Evolutionary conservation across 2,113 vertebrate genomes (phyloP), one percentile per base, ranked within the genome.

Genomic region (Entomyzon cyanotis): DNA sequence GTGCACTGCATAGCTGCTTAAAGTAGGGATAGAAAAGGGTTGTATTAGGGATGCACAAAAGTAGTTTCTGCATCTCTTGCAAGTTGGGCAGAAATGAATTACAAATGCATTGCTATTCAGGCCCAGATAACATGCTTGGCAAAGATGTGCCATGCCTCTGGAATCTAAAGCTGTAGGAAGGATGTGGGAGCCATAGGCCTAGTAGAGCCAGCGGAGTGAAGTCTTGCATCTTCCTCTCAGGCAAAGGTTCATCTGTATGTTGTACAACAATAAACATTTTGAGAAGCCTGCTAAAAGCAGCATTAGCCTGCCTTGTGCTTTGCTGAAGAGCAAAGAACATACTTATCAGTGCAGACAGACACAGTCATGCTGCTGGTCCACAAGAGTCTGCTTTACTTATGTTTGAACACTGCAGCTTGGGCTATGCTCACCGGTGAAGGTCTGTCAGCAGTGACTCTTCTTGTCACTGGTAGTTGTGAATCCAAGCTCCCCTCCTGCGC

Each of bases 231-330:
- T 64, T 95, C 60, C 7, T 21, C 52, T 70, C 35, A 87, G 24
- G 41, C 59, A 23, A 33, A 82, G 12, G 7, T 75, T 91, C 71
- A 30, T 53, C 35, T 70, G 0, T 67, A 19, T 53, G 33, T 65
- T 62, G 27, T 65, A 52, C 46, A 81, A 46, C 55, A 80, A 67
- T 68, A 96, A 81, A 89, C 79, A 41, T 41, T 56, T 4, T 52
- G 80, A 78, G 71, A 84, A 92, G 65, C 69, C 37, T 92, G n/a
- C 49, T 90, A 56, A 64, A 80, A 94, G 69, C 64, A 95, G 71
- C 80, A 59, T 58, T 56, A 90, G 59, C 52, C 62, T 84, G 56
- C 64, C 53, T 65, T 20, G 46, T 79, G 62, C 80, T 94, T 90
- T 81, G 76, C 79, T 89, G 80, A 80, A 85, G 44, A 79, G 89